Evolutionary conservation across 2,888 invertebrate species (phyloP).

Genomic region (Dicranocentrus wangi): DNA sequence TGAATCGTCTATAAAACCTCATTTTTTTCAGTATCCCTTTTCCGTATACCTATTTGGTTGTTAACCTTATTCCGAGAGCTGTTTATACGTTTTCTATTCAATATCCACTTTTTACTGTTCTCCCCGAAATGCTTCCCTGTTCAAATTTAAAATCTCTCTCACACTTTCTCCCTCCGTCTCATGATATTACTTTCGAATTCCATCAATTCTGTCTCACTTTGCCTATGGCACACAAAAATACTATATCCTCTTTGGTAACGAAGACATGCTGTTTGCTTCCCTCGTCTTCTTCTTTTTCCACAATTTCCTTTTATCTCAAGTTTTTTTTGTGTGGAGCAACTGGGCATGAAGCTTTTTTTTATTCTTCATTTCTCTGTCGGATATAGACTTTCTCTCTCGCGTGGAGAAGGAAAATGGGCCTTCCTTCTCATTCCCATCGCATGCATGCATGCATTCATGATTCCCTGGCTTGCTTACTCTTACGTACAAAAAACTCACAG

Average conservation of each 20-base stretch:
- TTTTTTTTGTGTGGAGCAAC: constrained; percentile 13
- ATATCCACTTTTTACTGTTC: constrained; percentile 44
- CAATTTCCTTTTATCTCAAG: constrained; percentile 52
- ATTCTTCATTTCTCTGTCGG: constrained; percentile 21
- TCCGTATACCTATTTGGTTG: constrained; percentile 15
- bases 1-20: constrained; percentile 50
- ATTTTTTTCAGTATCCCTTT: constrained; percentile 47
- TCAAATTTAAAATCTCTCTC: constrained; percentile 42
- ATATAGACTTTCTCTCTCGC: constrained; percentile 22
- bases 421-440: constrained; percentile 30
- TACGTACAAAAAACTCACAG: too few species aligned
- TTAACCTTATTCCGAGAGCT: constrained; percentile 14
- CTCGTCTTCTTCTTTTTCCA: constrained; percentile 22
- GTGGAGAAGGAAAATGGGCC: constrained; percentile 25
- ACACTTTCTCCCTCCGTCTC: constrained; percentile 7
- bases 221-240: constrained; percentile 37
- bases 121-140: constrained; percentile 34
- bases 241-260: too few species aligned
- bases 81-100: constrained; percentile 38
- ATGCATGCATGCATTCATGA: constrained; percentile 10
- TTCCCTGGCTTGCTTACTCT: neutral
- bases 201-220: constrained; percentile 36
- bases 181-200: constrained; percentile 38
- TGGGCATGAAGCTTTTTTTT: constrained; percentile 20
- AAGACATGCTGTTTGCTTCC: constrained; percentile 42